Conservation (phyloP, 2,113 vertebrate species). For the Morone chrysops region DNA sequence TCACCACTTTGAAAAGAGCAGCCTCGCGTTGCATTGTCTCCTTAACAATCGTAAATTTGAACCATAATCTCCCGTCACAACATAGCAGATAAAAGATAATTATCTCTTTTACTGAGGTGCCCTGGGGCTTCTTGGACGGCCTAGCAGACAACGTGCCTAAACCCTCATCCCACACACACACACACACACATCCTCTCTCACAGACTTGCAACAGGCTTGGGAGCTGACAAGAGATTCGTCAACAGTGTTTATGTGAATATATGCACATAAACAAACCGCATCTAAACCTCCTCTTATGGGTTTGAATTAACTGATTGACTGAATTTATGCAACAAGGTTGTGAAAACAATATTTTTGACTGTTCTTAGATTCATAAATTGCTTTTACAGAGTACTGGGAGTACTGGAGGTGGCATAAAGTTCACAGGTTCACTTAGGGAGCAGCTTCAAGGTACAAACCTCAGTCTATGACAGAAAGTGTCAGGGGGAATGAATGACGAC, state of each 20-base stretch:
- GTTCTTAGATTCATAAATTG: background rate
- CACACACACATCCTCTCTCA: slow-evolving; percentile 34
- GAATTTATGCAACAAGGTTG: background rate
- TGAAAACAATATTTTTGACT: background rate
- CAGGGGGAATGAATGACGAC: slow-evolving; percentile 54
- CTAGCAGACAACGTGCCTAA: slow-evolving; percentile 77
- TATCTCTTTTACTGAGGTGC: slow-evolving; percentile 84
- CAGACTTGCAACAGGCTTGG: slow-evolving; percentile 44
- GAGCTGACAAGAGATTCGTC: slow-evolving; percentile 25
- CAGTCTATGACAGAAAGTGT: slow-evolving; percentile 37
- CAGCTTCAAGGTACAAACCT: slow-evolving; percentile 25
- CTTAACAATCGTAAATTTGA: slow-evolving; percentile 87
- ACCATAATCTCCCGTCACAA: slow-evolving; percentile 88
- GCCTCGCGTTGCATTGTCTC: slow-evolving; percentile 81
- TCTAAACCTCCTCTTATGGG: background rate
- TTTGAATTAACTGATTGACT: slow-evolving; percentile 1
- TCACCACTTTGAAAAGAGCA: slow-evolving; percentile 76
- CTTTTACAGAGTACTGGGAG: background rate
- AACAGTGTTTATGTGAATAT: slow-evolving; percentile 27
- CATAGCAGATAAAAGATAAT: slow-evolving; percentile 87
- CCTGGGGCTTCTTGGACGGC: slow-evolving; percentile 81
- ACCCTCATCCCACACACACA: slow-evolving; percentile 70
- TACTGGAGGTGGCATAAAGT: slow-evolving; percentile 18
- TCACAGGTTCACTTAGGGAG: slow-evolving; percentile 56
- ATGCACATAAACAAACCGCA: background rate